Evolutionary conservation across 2,888 invertebrate species (phyloP), one percentile per base, ranked within the genome.

Genomic region (Isoperla grammatica): DNA sequence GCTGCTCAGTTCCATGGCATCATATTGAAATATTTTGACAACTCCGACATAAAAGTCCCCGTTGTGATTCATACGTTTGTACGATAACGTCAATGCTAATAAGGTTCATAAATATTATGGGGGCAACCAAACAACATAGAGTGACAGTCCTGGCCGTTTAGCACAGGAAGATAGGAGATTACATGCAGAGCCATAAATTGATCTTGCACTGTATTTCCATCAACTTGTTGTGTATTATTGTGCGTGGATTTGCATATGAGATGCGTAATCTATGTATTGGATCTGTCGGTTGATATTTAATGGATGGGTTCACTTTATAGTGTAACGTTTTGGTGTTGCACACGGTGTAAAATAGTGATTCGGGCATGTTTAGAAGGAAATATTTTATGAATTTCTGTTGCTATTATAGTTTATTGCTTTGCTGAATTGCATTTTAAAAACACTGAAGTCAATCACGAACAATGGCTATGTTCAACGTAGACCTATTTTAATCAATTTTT

Each of bases 1-100:
- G 8, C 4, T 29, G 29, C 29, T 29, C 29, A 6, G 29, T 29
- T 50, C 29, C 35, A 50, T 29, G 22, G 49, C 35, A 22, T 23
- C 49, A 50, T 50, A 50, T 50, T 50, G 49, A 50, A 50, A 50
- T 50, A 50, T 50, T 50, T 50, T 23, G 29, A 23, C 22, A 50
- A 46, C 22, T 46, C 22, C 22, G 46, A 46, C 46, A 45, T 19
- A 6, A n/a, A 19, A 19, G 22, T 22, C 46, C 46, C 22, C 29
- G 22, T 29, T 12, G 35, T 50, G 49, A 50, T 50, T 35, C 35
- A 50, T 50, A 46, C 46, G 49, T 12, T 50, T 4, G 15, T 8
- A n/a, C 35, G 49, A 50, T 50, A 50, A 23, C 29, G 35, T 50
- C 49, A 50, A 50, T 50, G 49, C 29, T 50, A 50, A 50, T 50